These are phyloP conservation scores for Rhadina sibilatrix DNA, from an alignment of 2,113 vertebrate species.

Conservation along the genomic window DNA sequence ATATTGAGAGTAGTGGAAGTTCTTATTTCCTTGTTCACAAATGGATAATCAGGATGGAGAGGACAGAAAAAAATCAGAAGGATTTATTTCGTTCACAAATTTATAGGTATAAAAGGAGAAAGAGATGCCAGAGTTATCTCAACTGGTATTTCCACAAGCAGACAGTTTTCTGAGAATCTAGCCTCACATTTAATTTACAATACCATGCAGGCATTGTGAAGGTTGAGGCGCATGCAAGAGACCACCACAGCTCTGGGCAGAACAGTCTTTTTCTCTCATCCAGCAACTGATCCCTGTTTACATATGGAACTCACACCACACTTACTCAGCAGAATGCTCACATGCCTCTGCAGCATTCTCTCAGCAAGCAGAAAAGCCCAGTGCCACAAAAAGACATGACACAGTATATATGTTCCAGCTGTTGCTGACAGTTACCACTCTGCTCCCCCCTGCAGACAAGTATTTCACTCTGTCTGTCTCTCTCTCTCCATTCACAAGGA, in stretches of 20 bases:
- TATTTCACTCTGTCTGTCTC: constrained; percentile 2
- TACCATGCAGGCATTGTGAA: fast-evolving
- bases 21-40: background rate
- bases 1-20: background rate
- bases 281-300: constrained; percentile 43
- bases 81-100: background rate
- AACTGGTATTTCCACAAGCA: background rate
- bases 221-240: background rate
- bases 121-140: background rate
- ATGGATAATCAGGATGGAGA: background rate
- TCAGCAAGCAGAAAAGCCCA: constrained; percentile 33
- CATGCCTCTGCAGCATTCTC: constrained; percentile 50
- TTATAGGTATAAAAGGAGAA: background rate
- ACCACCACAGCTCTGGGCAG: background rate
- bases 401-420: constrained; percentile 57
- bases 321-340: constrained; percentile 64
- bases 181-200: background rate
- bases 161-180: background rate
- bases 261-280: constrained; percentile 24
- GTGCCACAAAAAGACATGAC: constrained; percentile 43
- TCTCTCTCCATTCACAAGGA: constrained; percentile 19
- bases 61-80: background rate
- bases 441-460: constrained; percentile 3
- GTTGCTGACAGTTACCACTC: constrained; percentile 49
- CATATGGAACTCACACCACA: background rate